Conservation (phyloP, 2,797 vertebrate species). For the Melanotaenia trifasciata region DNA sequence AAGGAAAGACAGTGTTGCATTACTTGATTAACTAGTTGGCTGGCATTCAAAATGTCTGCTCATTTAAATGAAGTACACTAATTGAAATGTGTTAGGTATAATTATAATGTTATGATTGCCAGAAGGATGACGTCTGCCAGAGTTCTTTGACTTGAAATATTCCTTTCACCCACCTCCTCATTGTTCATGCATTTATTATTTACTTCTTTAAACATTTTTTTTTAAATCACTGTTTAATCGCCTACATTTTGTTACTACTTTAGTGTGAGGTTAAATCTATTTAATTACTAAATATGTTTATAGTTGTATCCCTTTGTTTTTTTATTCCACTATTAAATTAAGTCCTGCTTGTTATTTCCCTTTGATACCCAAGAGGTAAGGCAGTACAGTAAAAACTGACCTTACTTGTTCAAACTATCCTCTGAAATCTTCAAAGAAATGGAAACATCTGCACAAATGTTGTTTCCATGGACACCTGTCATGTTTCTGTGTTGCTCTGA, state of each 20-base stretch:
- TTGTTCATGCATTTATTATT: not conserved
- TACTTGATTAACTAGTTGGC: constrained; percentile 52
- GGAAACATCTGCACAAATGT: constrained; percentile 72
- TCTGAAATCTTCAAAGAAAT: constrained; percentile 68
- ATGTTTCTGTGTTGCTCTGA: constrained; percentile 72
- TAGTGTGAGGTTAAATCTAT: constrained; percentile 9
- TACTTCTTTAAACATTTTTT: not conserved
- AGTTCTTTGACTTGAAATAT: constrained; percentile 21
- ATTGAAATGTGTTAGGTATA: constrained; percentile 14
- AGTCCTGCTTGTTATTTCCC: constrained; percentile 4
- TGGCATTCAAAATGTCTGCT: constrained; percentile 43
- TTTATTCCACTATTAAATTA: not conserved
- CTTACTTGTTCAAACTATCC: constrained; percentile 62
- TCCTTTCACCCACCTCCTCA: constrained; percentile 18
- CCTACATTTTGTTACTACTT: constrained; percentile 9
- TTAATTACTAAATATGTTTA: constrained; percentile 10
- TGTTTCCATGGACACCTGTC: constrained; percentile 84
- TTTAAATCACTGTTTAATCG: constrained; percentile 8
- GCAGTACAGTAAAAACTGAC: constrained; percentile 39
- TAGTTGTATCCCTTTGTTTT: constrained; percentile 10
- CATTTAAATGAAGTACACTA: constrained; percentile 20
- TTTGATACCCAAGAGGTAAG: constrained; percentile 20
- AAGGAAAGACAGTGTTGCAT: constrained; percentile 42
- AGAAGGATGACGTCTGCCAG: constrained; percentile 16
- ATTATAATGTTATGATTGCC: constrained; percentile 8